Evolutionary conservation across 2,888 invertebrate genomes (phyloP), one percentile per base, ranked within the genome.

Genomic region (Fissipunctia ypsillon): DNA sequence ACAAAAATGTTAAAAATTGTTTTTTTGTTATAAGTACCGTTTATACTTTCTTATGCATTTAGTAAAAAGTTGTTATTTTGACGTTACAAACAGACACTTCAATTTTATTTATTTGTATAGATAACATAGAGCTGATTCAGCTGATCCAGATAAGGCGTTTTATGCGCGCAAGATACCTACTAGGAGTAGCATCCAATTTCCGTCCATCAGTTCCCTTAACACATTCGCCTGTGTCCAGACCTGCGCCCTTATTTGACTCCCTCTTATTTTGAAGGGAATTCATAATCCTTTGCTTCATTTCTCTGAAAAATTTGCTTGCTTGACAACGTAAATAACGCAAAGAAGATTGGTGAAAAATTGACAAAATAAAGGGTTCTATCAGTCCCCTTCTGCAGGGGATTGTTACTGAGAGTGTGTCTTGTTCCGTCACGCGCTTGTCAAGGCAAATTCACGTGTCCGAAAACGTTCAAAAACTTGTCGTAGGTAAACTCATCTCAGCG

Each of bases 141-240:
- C 48, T 48, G 22, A 5, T 31, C 35, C 0, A 25, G 68, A 76
- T 75, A 75, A 68, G 35, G 50, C 14, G 52, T 45, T 50, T 28
- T 43, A 35, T 38, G 16, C 31, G 35, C 14, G 25, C 31, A 25
- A 48, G 22, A 48, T 73, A 63, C 16, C 25, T 4, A 43, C 35
- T 50, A 64, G 25, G 16, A n/a, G 12, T 48, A 38, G 25, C 14
- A 25, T 6, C n/a, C 28, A 28, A 35, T 41, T 31, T 25, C 54
- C 38, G 25, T 56, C 19, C 9, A 41, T 22, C n/a, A 25, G 10
- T 43, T 28, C 31, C 19, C 31, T 25, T 25, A 50, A 48, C 48
- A 22, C 48, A 48, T 16, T 28, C 19, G 56, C 12, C 41, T 45
- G 12, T 38, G 14, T n/a, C n/a, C 16, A 59, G n/a, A 35, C 6